Evolutionary conservation across 2,113 vertebrate genomes (phyloP).

Genomic region (Bagarius yarrelli): DNA sequence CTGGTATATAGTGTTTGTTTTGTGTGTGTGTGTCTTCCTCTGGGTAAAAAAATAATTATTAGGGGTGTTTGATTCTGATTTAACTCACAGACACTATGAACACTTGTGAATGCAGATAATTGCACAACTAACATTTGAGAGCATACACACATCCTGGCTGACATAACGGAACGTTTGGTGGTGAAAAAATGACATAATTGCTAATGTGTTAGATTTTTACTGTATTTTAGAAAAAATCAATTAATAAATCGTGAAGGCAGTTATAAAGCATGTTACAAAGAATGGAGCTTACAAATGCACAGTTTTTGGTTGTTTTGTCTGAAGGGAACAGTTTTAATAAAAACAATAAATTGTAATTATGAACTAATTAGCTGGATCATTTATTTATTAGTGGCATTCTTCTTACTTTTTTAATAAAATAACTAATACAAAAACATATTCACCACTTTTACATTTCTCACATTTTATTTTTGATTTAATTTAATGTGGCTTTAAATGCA

Average conservation of each 20-base stretch:
- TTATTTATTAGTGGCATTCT: background rate
- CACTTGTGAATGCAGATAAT: slow-evolving; percentile 13
- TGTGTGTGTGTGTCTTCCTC: background rate
- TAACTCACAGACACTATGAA: slow-evolving; percentile 16
- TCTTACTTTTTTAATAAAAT: background rate
- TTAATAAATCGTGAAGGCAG: slow-evolving; percentile 20
- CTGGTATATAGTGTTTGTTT: background rate
- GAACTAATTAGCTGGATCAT: background rate
- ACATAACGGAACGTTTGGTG: background rate
- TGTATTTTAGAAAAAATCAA: slow-evolving; percentile 23
- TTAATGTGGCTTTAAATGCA: background rate
- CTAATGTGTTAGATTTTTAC: slow-evolving; percentile 34
- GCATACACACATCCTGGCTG: background rate
- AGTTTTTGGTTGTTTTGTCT: background rate
- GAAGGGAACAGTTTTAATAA: slow-evolving; percentile 52
- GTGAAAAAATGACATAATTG: background rate
- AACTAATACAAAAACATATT: background rate
- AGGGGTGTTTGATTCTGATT: background rate
- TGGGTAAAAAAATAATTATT: background rate
- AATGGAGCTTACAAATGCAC: background rate
- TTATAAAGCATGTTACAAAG: slow-evolving; percentile 1
- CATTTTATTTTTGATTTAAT: background rate
- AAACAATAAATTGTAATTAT: slow-evolving; percentile 8
- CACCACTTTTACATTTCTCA: no score
- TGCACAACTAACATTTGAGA: slow-evolving; percentile 23